phyloP scores from a whole-genome alignment of 2,797 vertebrate species.

The Hoplostethus mediterraneus region DNA sequence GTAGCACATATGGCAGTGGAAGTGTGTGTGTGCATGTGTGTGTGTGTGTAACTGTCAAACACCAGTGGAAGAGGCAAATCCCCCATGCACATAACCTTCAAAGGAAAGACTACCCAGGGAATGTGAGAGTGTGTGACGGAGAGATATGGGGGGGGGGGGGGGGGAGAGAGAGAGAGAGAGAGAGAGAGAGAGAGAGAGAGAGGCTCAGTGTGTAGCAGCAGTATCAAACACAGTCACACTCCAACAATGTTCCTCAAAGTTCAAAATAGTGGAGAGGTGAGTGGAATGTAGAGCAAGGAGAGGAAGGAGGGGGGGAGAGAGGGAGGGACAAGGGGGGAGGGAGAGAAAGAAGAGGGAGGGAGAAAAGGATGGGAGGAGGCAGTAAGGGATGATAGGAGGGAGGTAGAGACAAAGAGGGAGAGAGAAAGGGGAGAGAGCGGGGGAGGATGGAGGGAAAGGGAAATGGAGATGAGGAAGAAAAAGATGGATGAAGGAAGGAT shows the following conservation, averaged over 20 bases:
- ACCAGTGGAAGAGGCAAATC: slow-evolving; percentile 63
- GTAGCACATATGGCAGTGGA: slow-evolving; percentile 23
- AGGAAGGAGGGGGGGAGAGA: background rate
- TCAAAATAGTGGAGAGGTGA: slow-evolving; percentile 18
- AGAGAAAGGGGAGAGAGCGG: background rate
- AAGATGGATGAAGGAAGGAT: background rate
- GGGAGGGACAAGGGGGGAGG: background rate
- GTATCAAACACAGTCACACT: background rate
- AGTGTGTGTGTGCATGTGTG: slow-evolving; percentile 45
- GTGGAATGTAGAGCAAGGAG: slow-evolving; percentile 19
- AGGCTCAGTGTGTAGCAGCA: background rate
- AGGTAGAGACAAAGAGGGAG: background rate
- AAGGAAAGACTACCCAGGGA: slow-evolving; percentile 41
- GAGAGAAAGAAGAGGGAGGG: background rate
- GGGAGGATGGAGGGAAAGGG: background rate
- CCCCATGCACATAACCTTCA: slow-evolving; percentile 62
- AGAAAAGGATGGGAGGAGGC: background rate
- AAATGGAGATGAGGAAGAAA: background rate
- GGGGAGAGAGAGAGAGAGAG: slow-evolving; percentile 9
- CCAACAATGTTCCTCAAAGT: background rate
- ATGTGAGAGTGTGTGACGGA: background rate
- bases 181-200: slow-evolving; percentile 26
- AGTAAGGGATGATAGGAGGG: background rate
- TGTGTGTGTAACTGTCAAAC: slow-evolving; percentile 68
- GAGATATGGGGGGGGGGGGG: too few relatives aligned